phyloP scores from a whole-genome alignment of 1,140 invertebrate species.

The Lamellibrachia luymesi region DNA sequence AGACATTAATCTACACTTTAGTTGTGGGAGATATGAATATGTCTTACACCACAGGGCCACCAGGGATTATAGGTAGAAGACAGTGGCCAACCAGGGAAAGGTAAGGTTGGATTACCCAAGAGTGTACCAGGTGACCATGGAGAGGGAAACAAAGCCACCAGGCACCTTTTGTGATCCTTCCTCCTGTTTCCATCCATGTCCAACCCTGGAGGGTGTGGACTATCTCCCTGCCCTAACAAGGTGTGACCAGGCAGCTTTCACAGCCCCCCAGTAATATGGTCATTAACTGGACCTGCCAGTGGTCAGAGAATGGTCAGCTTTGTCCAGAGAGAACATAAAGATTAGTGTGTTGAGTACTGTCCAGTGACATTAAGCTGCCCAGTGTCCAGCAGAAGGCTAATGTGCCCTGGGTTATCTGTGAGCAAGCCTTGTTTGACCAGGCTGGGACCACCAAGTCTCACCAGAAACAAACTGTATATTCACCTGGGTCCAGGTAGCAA shows the following conservation, averaged over 20 bases:
- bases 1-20: too few relatives aligned
- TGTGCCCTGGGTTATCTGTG: too few relatives aligned
- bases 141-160: neutral
- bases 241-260: neutral
- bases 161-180: neutral
- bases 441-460: neutral
- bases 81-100: too few relatives aligned
- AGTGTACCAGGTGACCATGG: neutral
- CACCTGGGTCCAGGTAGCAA: neutral
- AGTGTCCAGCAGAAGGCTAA: neutral
- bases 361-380: neutral
- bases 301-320: neutral
- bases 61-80: too few relatives aligned
- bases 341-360: neutral
- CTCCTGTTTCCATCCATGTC: neutral
- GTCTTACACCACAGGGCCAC: too few relatives aligned
- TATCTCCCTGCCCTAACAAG: neutral
- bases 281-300: slow-evolving; percentile 3
- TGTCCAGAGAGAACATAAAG: neutral
- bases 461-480: neutral
- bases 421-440: neutral
- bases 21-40: too few relatives aligned
- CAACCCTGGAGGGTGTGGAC: neutral
- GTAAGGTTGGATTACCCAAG: too few relatives aligned
- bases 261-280: neutral